Evolutionary conservation across 2,797 vertebrate genomes (phyloP).

Genomic region (Acridotheres tristis): DNA sequence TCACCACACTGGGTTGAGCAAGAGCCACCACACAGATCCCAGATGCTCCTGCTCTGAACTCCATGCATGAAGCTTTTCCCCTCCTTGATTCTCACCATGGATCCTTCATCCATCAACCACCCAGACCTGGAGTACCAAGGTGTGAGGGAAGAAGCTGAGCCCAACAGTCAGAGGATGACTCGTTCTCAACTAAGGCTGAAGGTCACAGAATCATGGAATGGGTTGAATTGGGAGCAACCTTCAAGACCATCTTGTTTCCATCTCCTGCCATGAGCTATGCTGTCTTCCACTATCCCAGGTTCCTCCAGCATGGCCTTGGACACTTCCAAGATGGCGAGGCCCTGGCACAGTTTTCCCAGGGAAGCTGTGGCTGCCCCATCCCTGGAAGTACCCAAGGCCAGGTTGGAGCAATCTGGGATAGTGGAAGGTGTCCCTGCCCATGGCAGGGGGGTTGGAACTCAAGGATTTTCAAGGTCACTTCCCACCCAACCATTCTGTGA

Average conservation of each 20-base stretch:
- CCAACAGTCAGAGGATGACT: accelerated
- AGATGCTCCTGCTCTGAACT: background rate
- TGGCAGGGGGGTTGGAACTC: background rate
- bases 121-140: background rate
- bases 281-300: background rate
- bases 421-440: background rate
- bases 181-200: background rate
- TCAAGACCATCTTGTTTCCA: background rate
- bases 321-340: background rate
- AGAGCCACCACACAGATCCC: background rate
- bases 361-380: background rate
- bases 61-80: background rate
- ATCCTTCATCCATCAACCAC: background rate
- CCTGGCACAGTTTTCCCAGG: background rate
- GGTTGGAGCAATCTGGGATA: background rate
- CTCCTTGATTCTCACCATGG: accelerated
- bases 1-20: background rate
- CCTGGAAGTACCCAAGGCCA: background rate
- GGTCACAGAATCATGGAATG: background rate
- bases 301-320: background rate
- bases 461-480: background rate
- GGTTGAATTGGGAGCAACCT: background rate
- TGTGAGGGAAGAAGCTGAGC: background rate
- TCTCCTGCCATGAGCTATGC: accelerated
- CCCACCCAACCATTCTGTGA: background rate